Percentiles rank a stretch among this genome's conserved stretches.
These are phyloP conservation scores for Hydractinia echinata DNA, from an alignment of 30 jellyfish, hydroid and myxozoan genomes.

Conservation along the genomic window DNA sequence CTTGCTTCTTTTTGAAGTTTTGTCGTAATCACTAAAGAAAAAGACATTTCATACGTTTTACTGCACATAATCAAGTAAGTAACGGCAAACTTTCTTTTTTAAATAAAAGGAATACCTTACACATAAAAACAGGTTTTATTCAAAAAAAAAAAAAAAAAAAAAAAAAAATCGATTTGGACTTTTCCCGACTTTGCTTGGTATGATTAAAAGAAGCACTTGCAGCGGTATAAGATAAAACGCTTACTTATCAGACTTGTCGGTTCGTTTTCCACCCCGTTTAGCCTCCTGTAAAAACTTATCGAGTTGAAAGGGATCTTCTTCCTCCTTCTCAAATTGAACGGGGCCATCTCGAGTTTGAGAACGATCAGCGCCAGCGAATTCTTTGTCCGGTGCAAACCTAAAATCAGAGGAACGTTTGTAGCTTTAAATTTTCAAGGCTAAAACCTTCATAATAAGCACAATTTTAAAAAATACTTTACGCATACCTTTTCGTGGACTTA, in stretches of 20 bases:
- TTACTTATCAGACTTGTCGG: conserved; percentile 79
- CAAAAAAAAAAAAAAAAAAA: background rate
- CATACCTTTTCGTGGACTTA: conserved; percentile 31
- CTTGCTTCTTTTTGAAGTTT: conserved; percentile 65
- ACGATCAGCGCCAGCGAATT: conserved; percentile 92
- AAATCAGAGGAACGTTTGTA: background rate
- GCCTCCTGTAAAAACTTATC: conserved; percentile 93
- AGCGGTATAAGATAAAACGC: background rate
- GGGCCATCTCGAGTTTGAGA: conserved; percentile 94
- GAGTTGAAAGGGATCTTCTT: conserved; percentile 91
- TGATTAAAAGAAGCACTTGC: background rate
- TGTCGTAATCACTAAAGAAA: conserved; percentile 53
- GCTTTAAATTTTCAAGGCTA: background rate
- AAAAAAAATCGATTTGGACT: background rate
- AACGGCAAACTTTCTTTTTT: background rate
- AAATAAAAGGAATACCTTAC: background rate
- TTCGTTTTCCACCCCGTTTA: conserved; percentile 95
- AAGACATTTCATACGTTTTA: background rate
- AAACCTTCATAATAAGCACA: background rate
- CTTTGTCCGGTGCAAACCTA: conserved; percentile 95
- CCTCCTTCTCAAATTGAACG: conserved; percentile 94
- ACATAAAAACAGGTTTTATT: background rate
- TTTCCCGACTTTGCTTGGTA: background rate
- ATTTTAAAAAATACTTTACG: background rate
- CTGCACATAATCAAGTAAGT: background rate